Conservation (phyloP, 2,888 invertebrate species). For the Lottia gigantea region DNA sequence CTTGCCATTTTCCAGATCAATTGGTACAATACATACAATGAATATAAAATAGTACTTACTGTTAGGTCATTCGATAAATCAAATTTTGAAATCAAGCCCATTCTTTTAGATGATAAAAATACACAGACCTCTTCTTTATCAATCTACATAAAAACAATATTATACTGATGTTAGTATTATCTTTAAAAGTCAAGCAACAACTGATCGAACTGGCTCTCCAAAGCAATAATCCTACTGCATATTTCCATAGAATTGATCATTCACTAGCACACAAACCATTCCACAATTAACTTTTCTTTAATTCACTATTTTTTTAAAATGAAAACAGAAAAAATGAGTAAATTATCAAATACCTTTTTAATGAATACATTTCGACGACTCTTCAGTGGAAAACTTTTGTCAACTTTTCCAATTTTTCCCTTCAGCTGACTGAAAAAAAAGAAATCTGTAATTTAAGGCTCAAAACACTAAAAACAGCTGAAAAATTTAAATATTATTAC, state of each 20-base stretch:
- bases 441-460: not conserved
- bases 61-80: not conserved
- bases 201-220: no score
- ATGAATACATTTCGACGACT: not conserved
- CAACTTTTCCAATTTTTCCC: not conserved
- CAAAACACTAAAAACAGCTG: no score
- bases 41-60: not conserved
- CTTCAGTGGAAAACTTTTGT: not conserved
- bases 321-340: no score
- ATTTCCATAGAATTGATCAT: no score
- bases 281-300: no score
- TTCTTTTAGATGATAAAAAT: not conserved
- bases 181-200: no score
- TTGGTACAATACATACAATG: not conserved
- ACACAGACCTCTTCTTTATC: not conserved
- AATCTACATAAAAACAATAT: not conserved
- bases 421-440: slow-evolving; percentile 2
- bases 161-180: no score
- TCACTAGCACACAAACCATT: no score
- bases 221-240: no score
- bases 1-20: no score
- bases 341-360: not conserved
- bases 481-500: no score
- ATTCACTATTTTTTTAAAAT: no score
- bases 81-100: not conserved